Conservation (phyloP, 2,113 vertebrate genomes). For the Monarcha castaneiventris region DNA sequence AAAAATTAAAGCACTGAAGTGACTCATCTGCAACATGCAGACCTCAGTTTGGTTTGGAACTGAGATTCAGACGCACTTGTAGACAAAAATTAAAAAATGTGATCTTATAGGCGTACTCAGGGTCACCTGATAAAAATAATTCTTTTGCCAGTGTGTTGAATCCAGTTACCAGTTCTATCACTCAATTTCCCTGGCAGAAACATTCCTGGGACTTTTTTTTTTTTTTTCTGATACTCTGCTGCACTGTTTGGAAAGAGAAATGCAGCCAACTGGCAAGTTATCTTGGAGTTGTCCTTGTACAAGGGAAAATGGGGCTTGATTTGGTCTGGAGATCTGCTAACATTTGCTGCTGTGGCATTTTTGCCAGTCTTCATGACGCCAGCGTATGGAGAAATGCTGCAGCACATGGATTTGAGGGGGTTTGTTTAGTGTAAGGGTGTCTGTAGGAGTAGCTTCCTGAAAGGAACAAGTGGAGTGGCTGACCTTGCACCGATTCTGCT, state of each 20-base stretch:
- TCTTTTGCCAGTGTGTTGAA: background rate
- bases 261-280: slow-evolving; percentile 2
- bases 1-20: background rate
- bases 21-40: background rate
- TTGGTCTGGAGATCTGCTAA: slow-evolving; percentile 35
- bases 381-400: background rate
- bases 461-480: background rate
- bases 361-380: slow-evolving; percentile 42
- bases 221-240: background rate
- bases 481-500: slow-evolving; percentile 38
- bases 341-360: slow-evolving; percentile 53
- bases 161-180: background rate
- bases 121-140: background rate
- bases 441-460: slow-evolving; percentile 48
- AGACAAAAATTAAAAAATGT: background rate
- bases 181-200: background rate
- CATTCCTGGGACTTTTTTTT: background rate
- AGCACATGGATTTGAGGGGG: background rate
- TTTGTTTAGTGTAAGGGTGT: slow-evolving; percentile 31
- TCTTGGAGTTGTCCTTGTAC: slow-evolving; percentile 42
- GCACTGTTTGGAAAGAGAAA: slow-evolving; percentile 6
- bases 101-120: background rate
- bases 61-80: background rate
- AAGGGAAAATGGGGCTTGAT: slow-evolving; percentile 29
- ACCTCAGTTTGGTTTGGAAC: background rate